Conservation (phyloP, 2,888 invertebrate species). For the Galeopsomyia nigrocyanea region DNA sequence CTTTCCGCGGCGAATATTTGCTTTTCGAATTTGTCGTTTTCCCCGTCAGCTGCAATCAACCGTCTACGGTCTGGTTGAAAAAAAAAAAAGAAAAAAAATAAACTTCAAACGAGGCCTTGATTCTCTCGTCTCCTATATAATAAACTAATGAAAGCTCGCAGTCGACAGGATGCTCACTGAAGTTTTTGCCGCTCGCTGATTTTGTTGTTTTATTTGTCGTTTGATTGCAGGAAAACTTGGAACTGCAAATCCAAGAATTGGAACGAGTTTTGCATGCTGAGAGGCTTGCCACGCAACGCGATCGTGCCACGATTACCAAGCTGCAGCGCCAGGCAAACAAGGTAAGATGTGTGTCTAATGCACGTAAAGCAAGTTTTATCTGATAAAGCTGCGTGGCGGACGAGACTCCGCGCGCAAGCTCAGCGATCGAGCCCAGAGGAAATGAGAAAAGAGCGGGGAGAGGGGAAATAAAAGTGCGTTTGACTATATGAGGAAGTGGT, state of each 20-base stretch:
- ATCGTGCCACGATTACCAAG: conserved; percentile 64
- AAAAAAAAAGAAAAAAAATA: too few species aligned
- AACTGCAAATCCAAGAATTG: conserved; percentile 61
- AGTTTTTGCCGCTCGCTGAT: background rate
- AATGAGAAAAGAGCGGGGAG: too few species aligned
- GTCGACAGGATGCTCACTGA: background rate
- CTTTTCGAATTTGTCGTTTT: conserved; percentile 24
- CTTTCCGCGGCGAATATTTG: conserved; percentile 11
- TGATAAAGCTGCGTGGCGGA: too few species aligned
- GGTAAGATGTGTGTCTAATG: too few species aligned
- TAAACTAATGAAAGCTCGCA: background rate
- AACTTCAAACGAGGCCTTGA: conserved; percentile 23
- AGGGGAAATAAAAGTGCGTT: too few species aligned
- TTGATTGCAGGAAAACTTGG: conserved; percentile 59
- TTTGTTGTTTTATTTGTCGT: background rate
- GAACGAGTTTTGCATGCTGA: conserved; percentile 61
- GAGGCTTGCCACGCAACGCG: conserved; percentile 61
- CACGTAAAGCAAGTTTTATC: too few species aligned
- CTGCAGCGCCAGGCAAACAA: conserved; percentile 63
- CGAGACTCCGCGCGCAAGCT: too few species aligned
- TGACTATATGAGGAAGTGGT: too few species aligned
- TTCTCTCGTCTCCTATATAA: background rate
- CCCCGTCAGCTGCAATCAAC: conserved; percentile 3
- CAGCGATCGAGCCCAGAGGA: too few species aligned
- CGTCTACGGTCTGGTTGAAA: background rate